Conservation (phyloP, 2,888 invertebrate genomes). For the Caenorhabditis doughertyi region DNA sequence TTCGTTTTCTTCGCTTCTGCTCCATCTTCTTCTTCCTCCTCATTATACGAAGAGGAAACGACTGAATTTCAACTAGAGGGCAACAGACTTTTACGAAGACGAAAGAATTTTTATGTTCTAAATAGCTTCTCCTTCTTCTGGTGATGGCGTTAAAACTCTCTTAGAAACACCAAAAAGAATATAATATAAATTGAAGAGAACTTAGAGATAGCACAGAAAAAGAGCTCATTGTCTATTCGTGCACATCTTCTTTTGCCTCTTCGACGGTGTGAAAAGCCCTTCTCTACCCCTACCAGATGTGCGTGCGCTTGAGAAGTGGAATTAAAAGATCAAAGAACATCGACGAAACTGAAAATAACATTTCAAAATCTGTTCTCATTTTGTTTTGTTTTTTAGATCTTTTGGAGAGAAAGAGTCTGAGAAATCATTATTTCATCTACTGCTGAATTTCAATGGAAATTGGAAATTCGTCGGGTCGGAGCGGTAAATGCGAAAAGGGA, state of each 20-base stretch:
- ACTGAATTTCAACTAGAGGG: background rate
- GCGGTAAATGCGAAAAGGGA: constrained; percentile 42
- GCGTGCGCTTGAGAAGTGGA: constrained; percentile 24
- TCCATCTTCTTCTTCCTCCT: constrained; percentile 4
- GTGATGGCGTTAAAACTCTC: constrained; percentile 28
- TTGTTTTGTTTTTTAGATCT: constrained; percentile 5
- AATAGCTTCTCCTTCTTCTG: constrained; percentile 3
- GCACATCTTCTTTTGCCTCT: constrained; percentile 26
- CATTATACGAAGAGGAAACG: background rate
- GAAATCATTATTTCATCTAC: constrained; percentile 39
- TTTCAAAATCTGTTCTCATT: background rate
- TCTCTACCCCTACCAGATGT: constrained; percentile 26
- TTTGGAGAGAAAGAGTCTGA: background rate
- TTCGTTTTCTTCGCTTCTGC: constrained; percentile 1
- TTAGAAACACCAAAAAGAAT: background rate
- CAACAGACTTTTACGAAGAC: background rate
- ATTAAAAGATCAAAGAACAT: constrained; percentile 41
- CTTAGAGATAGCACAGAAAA: constrained; percentile 20
- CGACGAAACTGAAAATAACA: constrained; percentile 2
- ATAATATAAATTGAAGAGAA: background rate
- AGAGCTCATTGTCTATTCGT: constrained; percentile 50
- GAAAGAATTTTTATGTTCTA: constrained; percentile 15
- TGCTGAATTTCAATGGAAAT: constrained; percentile 16
- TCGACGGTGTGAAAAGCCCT: constrained; percentile 39
- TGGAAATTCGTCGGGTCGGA: constrained; percentile 27